phyloP scores from a whole-genome alignment of 1,140 invertebrate species.

The Cydia splendana region DNA sequence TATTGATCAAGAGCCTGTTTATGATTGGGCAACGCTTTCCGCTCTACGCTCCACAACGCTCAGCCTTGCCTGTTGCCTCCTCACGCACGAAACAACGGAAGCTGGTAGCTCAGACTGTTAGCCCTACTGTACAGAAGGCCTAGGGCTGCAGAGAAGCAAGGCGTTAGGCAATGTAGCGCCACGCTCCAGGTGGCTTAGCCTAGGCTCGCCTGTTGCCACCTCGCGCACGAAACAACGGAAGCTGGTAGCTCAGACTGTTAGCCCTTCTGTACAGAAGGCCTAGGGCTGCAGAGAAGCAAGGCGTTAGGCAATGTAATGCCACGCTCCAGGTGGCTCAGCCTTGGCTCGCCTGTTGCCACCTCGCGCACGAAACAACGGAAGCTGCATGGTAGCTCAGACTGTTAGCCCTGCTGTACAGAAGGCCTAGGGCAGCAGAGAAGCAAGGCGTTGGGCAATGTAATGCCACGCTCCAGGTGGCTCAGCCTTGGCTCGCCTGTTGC shows the following conservation, averaged over 20 bases:
- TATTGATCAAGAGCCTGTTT: background rate
- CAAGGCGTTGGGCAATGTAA: no score
- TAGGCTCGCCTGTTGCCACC: background rate
- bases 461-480: no score
- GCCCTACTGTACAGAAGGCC: background rate
- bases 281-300: no score
- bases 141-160: no score
- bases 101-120: background rate
- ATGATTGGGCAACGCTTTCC: conserved; percentile 35
- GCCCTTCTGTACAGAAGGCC: background rate
- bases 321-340: no score
- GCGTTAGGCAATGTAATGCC: no score
- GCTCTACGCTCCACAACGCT: conserved; percentile 37
- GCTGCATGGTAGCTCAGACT: no score
- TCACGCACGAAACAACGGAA: conserved; percentile 8
- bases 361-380: background rate
- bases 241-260: background rate
- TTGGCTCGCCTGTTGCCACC: background rate
- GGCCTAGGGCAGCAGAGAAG: no score
- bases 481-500: background rate
- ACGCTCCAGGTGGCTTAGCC: no score
- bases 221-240: background rate
- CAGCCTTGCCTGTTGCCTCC: conserved; percentile 29
- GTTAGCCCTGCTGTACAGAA: background rate
- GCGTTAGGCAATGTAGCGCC: no score